Evolutionary conservation across 2,797 vertebrate species (phyloP), one percentile per base, ranked within the genome.

Genomic region (Thaleichthys pacificus): DNA sequence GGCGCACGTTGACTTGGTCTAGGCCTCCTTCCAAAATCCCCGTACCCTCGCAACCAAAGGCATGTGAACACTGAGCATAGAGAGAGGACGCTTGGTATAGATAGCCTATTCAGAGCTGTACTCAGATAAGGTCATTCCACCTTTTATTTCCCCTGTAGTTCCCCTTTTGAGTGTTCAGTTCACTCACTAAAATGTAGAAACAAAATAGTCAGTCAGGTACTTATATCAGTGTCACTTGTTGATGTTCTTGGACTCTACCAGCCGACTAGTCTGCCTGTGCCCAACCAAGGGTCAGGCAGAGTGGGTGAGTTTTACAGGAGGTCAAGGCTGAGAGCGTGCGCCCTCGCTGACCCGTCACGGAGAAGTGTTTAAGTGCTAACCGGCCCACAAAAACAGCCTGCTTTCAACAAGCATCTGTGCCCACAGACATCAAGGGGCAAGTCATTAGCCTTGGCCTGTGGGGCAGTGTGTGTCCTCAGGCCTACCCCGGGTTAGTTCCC

Each of bases 391-490:
- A 82, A 75, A 78, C 7, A 66, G 71, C 64, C n/a, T 66, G 21
- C 17, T 75, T 70, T 74, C 28, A 61, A 69, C 51, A 70, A 69
- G 62, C 74, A 60, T 56, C 19, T 51, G 62, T 64, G 66, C 68
- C 79, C 58, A 75, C 65, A 71, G 82, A 78, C 80, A 84, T 84
- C 73, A 83, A 84, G 63, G 62, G 69, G 65, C 51, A 6, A 56
- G 14, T 64, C 9, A 81, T 85, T 78, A 80, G 57, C 73, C 65
- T 69, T 62, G 76, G 30, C 66, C 54, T 30, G 61, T 81, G 77
- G 86, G 74, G 73, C 21, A 1, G 56, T 69, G 47, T 24, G n/a
- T 51, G 51, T 62, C 2, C 21, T 61, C 67, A 28, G 70, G 60
- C 57, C 54, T 67, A 64, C 26, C 73, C 66, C 71, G 80, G 54